phyloP scores from a whole-genome alignment of 2,113 vertebrate species.

The Nyctereutes procyonoides region DNA sequence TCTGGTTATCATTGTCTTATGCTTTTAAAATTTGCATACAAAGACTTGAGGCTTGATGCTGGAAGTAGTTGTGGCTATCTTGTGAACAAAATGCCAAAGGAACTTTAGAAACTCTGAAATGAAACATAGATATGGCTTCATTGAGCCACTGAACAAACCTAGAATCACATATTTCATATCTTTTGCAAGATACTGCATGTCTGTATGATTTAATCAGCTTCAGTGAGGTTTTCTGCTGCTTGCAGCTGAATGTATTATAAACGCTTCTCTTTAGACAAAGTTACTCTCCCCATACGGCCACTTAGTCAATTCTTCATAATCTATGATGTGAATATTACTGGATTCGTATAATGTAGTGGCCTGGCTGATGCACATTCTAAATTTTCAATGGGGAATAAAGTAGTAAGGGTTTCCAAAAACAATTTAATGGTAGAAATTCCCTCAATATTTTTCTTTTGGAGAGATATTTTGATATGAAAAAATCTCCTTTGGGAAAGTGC shows the following conservation, averaged over 20 bases:
- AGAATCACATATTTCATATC: not conserved
- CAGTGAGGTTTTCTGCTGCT: not conserved
- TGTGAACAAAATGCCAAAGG: not conserved
- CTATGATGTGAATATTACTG: not conserved
- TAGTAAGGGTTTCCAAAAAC: not conserved
- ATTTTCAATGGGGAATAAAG: not conserved
- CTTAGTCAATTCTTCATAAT: not conserved
- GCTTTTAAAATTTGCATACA: not conserved
- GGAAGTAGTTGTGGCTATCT: not conserved
- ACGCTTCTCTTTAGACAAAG: not conserved
- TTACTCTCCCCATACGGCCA: not conserved
- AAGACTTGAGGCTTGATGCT: not conserved
- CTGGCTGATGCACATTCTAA: not conserved
- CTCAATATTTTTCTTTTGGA: not conserved
- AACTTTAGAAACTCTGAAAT: not conserved
- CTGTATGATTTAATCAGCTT: not conserved
- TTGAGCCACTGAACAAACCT: not conserved
- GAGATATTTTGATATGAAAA: not conserved
- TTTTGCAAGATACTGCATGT: not conserved
- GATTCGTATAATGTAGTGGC: not conserved
- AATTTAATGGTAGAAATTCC: not conserved
- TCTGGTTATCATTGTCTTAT: not conserved
- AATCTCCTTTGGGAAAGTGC: not conserved
- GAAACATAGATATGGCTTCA: not conserved
- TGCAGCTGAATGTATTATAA: not conserved